These are phyloP conservation scores for Carassius carassius DNA, from an alignment of 2,113 vertebrate genomes.

Conservation along the genomic window DNA sequence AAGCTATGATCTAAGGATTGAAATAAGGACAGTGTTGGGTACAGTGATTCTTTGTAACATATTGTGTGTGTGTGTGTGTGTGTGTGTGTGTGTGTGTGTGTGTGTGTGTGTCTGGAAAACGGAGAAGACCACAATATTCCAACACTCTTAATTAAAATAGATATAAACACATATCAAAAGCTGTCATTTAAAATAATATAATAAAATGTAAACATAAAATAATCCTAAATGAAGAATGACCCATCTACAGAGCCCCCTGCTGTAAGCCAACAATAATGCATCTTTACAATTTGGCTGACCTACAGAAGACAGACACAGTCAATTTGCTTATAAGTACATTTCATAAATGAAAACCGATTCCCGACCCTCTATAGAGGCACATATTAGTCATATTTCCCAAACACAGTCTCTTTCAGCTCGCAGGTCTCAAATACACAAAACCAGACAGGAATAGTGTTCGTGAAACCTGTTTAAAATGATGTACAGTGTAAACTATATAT, in stretches of 20 bases:
- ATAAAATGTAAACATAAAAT: background rate
- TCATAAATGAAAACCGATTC: conserved; percentile 38
- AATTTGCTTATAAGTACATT: conserved; percentile 44
- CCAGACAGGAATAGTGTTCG: background rate
- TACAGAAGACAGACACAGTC: conserved; percentile 4
- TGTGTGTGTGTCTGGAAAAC: no score
- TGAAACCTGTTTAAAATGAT: background rate
- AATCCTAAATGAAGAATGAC: background rate
- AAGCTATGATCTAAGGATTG: background rate
- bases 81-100: no score
- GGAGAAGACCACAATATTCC: background rate
- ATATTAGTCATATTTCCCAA: conserved; percentile 39
- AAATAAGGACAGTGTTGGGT: no score
- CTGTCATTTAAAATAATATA: background rate
- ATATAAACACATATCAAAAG: background rate
- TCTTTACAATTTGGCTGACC: conserved; percentile 43
- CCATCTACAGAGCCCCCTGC: conserved; percentile 15
- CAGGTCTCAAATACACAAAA: background rate
- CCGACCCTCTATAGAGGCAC: conserved; percentile 43
- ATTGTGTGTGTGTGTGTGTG: no score
- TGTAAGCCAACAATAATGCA: conserved; percentile 38
- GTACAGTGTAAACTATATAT: background rate
- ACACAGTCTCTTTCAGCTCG: conserved; percentile 6
- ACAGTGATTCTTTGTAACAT: no score
- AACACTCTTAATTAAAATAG: no score